Percentiles rank a stretch among this genome's conserved stretches.
phyloP scores from a whole-genome alignment of 2,113 vertebrate species.

The Cyanoliseus patagonus region DNA sequence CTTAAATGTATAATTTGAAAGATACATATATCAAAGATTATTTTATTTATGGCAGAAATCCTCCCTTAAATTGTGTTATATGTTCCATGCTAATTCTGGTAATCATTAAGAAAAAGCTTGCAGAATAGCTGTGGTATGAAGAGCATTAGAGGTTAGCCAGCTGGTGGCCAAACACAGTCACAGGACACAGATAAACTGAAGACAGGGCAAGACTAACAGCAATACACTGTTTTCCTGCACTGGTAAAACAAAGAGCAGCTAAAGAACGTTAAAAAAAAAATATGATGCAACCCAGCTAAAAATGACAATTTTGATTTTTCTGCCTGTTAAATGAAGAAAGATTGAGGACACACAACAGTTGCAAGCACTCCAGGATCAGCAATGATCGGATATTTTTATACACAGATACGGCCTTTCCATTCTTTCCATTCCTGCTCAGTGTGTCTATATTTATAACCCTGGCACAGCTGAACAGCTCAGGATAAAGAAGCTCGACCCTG shows the following conservation, averaged over 20 bases:
- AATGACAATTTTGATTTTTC: neutral
- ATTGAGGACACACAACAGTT: neutral
- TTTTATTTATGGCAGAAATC: neutral
- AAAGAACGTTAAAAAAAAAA: neutral
- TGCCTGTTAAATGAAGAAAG: neutral
- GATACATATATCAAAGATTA: neutral
- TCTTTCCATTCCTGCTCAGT: neutral
- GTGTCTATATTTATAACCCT: neutral
- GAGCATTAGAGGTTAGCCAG: neutral
- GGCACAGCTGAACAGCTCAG: neutral
- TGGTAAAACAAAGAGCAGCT: neutral
- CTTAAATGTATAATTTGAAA: neutral
- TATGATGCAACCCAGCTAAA: neutral
- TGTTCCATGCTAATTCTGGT: neutral
- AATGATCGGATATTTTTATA: neutral
- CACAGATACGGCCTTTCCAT: neutral
- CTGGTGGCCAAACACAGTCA: neutral
- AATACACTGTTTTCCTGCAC: neutral
- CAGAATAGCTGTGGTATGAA: neutral
- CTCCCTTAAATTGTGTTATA: neutral
- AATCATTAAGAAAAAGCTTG: neutral
- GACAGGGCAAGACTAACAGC: neutral
- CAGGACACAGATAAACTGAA: neutral
- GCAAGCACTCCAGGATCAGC: neutral
- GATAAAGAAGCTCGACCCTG: accelerated